phyloP scores from a whole-genome alignment of 2,888 invertebrate genomes.

The Cosmorhoe ocellata region DNA sequence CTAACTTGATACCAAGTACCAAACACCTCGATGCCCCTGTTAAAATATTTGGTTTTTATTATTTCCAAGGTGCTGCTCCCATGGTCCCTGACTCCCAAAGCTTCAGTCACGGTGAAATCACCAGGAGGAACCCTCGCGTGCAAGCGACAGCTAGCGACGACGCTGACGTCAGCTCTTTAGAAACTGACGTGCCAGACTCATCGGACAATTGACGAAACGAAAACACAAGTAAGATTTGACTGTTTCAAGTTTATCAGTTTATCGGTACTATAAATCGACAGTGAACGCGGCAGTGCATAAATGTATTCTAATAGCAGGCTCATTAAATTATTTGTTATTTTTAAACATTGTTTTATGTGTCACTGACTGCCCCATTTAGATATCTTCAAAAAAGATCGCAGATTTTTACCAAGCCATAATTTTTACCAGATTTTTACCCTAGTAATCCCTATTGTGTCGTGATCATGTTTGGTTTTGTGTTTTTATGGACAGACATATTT shows the following conservation, averaged over 20 bases:
- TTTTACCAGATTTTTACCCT: too few species aligned
- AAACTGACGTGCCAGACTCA: constrained; percentile 61
- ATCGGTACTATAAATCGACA: constrained; percentile 34
- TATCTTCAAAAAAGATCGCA: too few species aligned
- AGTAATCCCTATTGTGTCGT: too few species aligned
- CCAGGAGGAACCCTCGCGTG: constrained; percentile 9
- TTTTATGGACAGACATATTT: too few species aligned
- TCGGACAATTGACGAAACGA: constrained; percentile 51
- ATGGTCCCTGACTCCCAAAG: constrained; percentile 9
- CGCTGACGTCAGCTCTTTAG: constrained; percentile 69
- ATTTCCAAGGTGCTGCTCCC: constrained; percentile 3
- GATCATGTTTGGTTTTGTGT: too few species aligned
- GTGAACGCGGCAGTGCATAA: constrained; percentile 33
- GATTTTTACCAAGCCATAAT: too few species aligned
- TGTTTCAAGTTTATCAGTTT: constrained; percentile 9
- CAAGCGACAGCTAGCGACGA: constrained; percentile 54
- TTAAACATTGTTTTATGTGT: constrained; percentile 6
- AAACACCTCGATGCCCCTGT: too few species aligned
- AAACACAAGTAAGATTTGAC: constrained; percentile 20
- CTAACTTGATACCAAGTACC: too few species aligned
- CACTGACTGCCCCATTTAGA: too few species aligned
- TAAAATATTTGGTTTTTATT: too few species aligned
- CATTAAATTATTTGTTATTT: constrained; percentile 34
- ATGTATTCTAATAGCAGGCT: constrained; percentile 22
- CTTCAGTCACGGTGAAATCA: constrained; percentile 22